Base-by-base conservation (phyloP, 2,797 vertebrate genomes). In the Eremophila alpestris region DNA sequence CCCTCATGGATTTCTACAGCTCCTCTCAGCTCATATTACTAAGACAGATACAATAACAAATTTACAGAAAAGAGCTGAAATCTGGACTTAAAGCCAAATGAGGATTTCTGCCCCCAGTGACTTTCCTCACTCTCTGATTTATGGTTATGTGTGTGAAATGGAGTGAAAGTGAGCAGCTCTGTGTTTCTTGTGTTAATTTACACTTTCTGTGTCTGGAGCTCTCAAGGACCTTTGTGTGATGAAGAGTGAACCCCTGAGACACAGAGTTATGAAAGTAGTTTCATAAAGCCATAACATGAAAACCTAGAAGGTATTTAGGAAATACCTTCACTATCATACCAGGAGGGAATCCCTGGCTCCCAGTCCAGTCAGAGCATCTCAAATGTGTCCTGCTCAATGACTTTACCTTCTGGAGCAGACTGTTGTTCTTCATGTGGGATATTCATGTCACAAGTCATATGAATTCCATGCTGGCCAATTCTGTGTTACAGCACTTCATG, bases 41-140 rank as follows among this genome's bases (percentile, higher is more conserved):
- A 74, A 92, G 62, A 74, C 24, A 89, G 70, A 75, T 84, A 58
- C 24, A 89, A 46, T n/a, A 95, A 80, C 54, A 89, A 80, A 94
- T 89, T 83, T 94, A 78, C 73, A 81, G 84, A 89, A 89, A 87
- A 89, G 36, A 45, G 40, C n/a, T 84, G 32, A 95, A 90, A 96
- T 52, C 68, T 93, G 68, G 60, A 80, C 68, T 63, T 64, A 24
- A 64, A 92, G 58, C 29, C 83, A 94, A 75, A 52, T 34, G n/a
- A 86, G 27, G 4, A 15, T 40, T 91, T 82, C 56, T 74, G 68
- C n/a, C 41, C 89, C 43, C 12, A 22, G 48, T 70, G 64, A 67
- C 38, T 87, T 92, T 75, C 49, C 20, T 36, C 22, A 22, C 26
- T 84, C 40, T 63, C 54, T 82, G 64, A 55, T 68, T 92, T 84